Evolutionary conservation across 2,888 invertebrate genomes (phyloP), one percentile per base, ranked within the genome.

Genomic region (Leucophenga montana): DNA sequence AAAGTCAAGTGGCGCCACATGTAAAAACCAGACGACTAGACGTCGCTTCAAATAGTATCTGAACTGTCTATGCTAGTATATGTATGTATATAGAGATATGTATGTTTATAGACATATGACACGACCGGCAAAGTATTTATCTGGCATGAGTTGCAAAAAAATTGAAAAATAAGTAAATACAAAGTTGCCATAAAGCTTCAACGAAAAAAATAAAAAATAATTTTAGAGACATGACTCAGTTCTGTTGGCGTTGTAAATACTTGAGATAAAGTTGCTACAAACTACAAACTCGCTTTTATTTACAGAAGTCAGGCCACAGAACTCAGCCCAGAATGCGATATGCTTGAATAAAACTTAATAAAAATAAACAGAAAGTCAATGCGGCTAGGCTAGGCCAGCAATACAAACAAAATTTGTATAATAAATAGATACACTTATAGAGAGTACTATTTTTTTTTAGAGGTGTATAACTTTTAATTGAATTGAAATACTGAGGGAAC

Each of bases 1-100:
- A 57, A 57, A 57, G 31, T 57, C 31, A 57, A 27, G 31, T 57
- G 57, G 57, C 57, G 57, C 57, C 57, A 57, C 31, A 57, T 57
- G 14, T 22, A 31, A 27, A 57, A 31, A n/a, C 22, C 57, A 57
- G 31, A 57, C 27, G 31, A 13, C n/a, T n/a, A 16, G 22, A 57
- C 27, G 20, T 33, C 4, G 33, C 8, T 3, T 33, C 33, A 33
- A 5, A 33, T 33, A 33, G 33, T 33, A 33, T n/a, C n/a, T n/a
- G n/a, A n/a, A n/a, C n/a, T n/a, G n/a, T 33, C 33, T 33, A 33
- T 33, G 33, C 4, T 33, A 33, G 8, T n/a, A 33, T 33, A 33
- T 33, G 33, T 5, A 33, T 5, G 20, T 20, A 22, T 6, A 22
- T 4, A 22, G 1, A n/a, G n/a, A n/a, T n/a, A n/a, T n/a, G n/a